Evolutionary conservation across 2,113 vertebrate genomes (phyloP).

Genomic region (Ranitomeya variabilis): DNA sequence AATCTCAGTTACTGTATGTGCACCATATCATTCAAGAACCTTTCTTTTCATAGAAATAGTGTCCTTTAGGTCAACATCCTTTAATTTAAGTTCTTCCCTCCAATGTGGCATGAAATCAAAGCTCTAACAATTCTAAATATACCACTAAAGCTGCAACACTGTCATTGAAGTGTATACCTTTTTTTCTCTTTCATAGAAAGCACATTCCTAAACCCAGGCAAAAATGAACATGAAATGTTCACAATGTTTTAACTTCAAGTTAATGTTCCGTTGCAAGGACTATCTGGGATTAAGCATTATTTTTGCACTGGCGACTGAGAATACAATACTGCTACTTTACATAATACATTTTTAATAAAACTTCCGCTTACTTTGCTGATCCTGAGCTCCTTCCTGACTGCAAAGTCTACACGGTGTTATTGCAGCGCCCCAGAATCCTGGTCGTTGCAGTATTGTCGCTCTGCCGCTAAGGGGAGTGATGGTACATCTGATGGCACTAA

Average conservation of each 20-base stretch:
- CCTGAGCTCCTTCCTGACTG: no score
- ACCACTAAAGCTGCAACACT: slow-evolving; percentile 6
- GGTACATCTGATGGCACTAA: no score
- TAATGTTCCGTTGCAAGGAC: no score
- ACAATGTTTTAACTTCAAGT: background rate
- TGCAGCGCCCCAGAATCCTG: no score
- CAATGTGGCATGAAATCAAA: slow-evolving; percentile 37
- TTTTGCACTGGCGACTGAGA: background rate
- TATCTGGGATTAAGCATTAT: background rate
- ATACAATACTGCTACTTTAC: no score
- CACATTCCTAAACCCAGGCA: background rate
- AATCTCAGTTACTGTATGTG: background rate
- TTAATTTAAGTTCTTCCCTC: slow-evolving; percentile 29
- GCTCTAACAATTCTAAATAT: slow-evolving; percentile 33
- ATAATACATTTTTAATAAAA: no score
- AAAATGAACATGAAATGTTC: background rate
- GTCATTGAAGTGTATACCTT: slow-evolving; percentile 17
- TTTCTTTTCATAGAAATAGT: slow-evolving; percentile 37
- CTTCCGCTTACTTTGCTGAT: no score
- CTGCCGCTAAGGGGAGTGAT: no score
- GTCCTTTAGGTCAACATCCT: slow-evolving; percentile 19
- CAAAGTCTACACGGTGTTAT: no score
- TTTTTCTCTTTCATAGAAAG: slow-evolving; percentile 27
- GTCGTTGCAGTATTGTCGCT: no score
- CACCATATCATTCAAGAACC: slow-evolving; percentile 30